A percentile compares a stretch with the other conserved stretches of the same genome.
Evolutionary conservation across 2,113 vertebrate species (phyloP).

Genomic region (Bothrops jararaca): DNA sequence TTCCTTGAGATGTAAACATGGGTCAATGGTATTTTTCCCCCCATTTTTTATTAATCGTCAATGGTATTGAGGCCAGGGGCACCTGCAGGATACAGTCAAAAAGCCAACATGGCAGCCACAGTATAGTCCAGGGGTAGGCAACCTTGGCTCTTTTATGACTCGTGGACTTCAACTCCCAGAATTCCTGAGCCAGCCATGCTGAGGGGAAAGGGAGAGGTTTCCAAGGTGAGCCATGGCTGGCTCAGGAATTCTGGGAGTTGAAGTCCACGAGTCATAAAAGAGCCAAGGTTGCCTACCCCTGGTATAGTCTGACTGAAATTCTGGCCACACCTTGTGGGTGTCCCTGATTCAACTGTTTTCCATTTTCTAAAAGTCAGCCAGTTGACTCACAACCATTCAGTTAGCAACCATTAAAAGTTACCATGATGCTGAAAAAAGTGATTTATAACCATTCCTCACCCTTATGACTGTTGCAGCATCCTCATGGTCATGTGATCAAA

Average conservation of each 20-base stretch:
- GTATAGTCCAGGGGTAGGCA: background rate
- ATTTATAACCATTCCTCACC: background rate
- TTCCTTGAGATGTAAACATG: background rate
- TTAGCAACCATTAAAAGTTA: background rate
- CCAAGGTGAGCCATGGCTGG: no score
- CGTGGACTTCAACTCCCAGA: no score
- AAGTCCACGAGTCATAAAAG: no score
- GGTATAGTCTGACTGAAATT: background rate
- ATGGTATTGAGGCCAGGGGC: background rate
- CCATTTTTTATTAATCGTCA: no score
- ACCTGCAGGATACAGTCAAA: background rate
- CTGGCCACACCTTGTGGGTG: background rate
- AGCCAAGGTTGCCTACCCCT: no score
- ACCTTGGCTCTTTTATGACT: no score
- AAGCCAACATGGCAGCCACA: background rate
- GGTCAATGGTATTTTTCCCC: background rate
- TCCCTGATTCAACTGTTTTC: background rate
- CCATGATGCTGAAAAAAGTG: background rate
- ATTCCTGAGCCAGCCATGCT: no score
- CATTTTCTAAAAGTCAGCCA: background rate
- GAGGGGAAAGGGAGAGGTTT: no score
- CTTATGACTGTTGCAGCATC: background rate
- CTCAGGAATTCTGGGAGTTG: no score
- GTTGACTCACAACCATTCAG: background rate
- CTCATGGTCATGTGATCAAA: background rate